Evolutionary conservation across 2,113 vertebrate species (phyloP), one percentile per base, ranked within the genome.

Genomic region (Cathartes aura): DNA sequence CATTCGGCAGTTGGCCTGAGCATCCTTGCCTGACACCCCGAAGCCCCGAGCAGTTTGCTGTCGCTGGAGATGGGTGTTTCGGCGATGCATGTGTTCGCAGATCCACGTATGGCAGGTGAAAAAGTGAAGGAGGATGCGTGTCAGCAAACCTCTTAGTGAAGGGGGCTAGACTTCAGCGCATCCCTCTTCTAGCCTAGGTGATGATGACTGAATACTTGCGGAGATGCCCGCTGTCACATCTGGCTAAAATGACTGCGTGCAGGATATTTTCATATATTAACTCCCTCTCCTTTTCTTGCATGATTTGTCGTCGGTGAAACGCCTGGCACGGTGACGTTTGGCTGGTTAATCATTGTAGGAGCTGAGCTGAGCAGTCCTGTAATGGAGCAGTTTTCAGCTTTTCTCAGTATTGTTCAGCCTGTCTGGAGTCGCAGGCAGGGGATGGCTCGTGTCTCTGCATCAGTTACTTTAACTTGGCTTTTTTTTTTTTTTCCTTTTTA

Each of bases 151-250:
- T 53, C 30, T 0, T 12, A 36, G 68, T 0, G 27, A 8, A 34
- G 20, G 36, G 48, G 29, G 2, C 8, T 1, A 4, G 36, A 8
- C 15, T 59, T 16, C 63, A 29, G 38, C 1, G 1, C 27, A 0
- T 34, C 17, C 45, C 32, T 11, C 48, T 10, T 6, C 55, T 8
- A 50, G 75, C 42, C 60, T 8, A 3, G 63, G 11, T 38, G 71
- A 1, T 3, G n/a, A 53, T 21, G 10, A 0, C 48, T 12, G 71
- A 29, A 2, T 14, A 0, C 66, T 40, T 2, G 1, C 45, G 18
- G 55, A n/a, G 79, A 2, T 16, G 23, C 32, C 48, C 55, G 48
- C 29, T 73, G 60, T 38, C 60, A 4, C 10, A 0, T 36, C 42
- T 21, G 27, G 38, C 45, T 52, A 1, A 55, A 58, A n/a, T 3